These are phyloP conservation scores for Maniola hyperantus DNA, from an alignment of 2,888 invertebrate genomes.

Conservation along the genomic window DNA sequence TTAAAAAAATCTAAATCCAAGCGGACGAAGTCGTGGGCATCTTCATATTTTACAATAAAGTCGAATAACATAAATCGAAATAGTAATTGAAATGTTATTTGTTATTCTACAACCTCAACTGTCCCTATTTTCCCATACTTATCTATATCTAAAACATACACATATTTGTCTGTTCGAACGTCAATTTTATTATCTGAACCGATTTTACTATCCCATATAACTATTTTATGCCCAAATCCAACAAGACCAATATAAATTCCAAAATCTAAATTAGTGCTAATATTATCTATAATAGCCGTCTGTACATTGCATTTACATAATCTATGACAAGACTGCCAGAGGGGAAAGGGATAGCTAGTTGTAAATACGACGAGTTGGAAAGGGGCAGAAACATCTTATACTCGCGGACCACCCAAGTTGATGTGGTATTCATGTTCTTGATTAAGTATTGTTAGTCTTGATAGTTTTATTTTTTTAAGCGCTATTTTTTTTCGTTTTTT, in stretches of 20 bases:
- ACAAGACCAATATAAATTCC: conserved; percentile 31
- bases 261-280: conserved; percentile 42
- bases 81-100: conserved; percentile 17
- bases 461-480: conserved; percentile 55
- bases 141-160: conserved; percentile 14
- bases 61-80: conserved; percentile 1
- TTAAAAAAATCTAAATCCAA: too few relatives aligned
- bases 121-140: background rate
- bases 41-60: background rate
- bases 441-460: conserved; percentile 59
- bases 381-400: conserved; percentile 46
- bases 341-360: conserved; percentile 25
- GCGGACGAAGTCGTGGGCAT: too few relatives aligned
- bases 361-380: conserved; percentile 39
- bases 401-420: conserved; percentile 75
- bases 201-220: conserved; percentile 23
- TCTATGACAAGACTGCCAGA: conserved; percentile 55
- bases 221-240: conserved; percentile 23
- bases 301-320: conserved; percentile 47
- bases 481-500: conserved; percentile 32
- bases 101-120: conserved; percentile 6
- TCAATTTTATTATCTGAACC: conserved; percentile 26
- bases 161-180: background rate
- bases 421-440: conserved; percentile 63
- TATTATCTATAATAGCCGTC: conserved; percentile 30